phyloP scores from a whole-genome alignment of 2,113 vertebrate species.

The Ranitomeya imitator region DNA sequence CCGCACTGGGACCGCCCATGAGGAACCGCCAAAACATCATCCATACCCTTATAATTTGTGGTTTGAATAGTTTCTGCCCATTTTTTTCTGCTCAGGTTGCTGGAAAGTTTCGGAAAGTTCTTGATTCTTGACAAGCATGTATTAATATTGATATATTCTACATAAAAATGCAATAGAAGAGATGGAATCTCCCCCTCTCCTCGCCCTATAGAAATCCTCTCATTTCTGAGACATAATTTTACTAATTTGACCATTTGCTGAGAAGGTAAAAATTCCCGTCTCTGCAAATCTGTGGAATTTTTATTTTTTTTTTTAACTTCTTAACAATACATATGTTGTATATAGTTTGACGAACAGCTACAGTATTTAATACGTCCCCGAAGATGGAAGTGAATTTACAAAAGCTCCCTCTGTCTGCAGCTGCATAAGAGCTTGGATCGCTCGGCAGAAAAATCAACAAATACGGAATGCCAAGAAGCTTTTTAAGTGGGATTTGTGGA shows the following conservation, averaged over 20 bases:
- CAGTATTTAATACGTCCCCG: slow-evolving; percentile 52
- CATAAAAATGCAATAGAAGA: too few relatives aligned
- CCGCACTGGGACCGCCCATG: too few relatives aligned
- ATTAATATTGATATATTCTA: too few relatives aligned
- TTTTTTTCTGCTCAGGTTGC: too few relatives aligned
- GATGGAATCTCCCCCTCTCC: too few relatives aligned
- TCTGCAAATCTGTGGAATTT: slow-evolving; percentile 26
- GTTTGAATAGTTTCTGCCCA: too few relatives aligned
- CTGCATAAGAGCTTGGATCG: slow-evolving; percentile 47
- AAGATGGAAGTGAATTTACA: slow-evolving; percentile 43
- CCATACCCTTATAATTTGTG: too few relatives aligned
- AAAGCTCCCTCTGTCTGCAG: slow-evolving; percentile 46
- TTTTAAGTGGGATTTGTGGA: slow-evolving; percentile 58
- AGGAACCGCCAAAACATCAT: too few relatives aligned
- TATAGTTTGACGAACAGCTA: slow-evolving; percentile 26
- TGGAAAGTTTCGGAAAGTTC: too few relatives aligned
- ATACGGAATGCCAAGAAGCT: slow-evolving; percentile 47
- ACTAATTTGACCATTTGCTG: not conserved
- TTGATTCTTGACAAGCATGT: too few relatives aligned
- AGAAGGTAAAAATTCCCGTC: slow-evolving; percentile 1
- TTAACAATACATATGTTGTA: slow-evolving; percentile 47
- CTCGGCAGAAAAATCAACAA: slow-evolving; percentile 50
- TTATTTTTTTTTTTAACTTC: not conserved
- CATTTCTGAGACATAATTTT: not conserved
- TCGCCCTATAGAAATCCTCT: not conserved